Evolutionary conservation across 2,797 vertebrate species (phyloP).

Genomic region (Poecilia gillii): DNA sequence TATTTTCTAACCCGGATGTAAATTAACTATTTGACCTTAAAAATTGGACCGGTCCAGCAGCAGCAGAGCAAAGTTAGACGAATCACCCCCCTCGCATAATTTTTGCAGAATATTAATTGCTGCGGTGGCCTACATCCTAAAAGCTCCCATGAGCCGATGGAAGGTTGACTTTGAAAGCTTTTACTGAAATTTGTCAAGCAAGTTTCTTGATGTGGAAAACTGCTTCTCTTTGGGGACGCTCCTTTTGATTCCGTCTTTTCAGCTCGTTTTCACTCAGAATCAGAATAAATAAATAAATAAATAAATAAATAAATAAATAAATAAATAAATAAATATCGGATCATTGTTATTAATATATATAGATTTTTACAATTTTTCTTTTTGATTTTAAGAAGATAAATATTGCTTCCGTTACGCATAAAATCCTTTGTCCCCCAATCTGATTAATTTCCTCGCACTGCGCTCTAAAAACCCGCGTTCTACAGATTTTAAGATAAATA

Average conservation of each 20-base stretch:
- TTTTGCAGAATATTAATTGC: background rate
- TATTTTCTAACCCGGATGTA: background rate
- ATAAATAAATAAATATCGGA: background rate
- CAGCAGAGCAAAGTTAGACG: background rate
- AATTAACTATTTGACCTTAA: background rate
- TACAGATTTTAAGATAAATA: constrained; percentile 9
- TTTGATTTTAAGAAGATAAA: background rate
- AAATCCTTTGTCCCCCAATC: background rate
- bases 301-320: background rate
- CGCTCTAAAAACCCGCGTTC: background rate
- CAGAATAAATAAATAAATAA: background rate
- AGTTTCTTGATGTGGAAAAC: background rate
- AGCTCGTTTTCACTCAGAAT: background rate
- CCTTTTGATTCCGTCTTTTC: background rate
- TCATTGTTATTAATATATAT: no score
- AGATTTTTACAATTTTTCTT: background rate
- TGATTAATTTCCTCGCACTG: background rate
- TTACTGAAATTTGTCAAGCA: background rate
- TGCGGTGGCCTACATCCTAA: background rate
- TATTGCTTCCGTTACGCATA: constrained; percentile 10
- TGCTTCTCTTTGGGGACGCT: background rate
- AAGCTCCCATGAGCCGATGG: background rate
- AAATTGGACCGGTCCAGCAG: background rate
- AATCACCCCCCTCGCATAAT: background rate
- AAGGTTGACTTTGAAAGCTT: constrained; percentile 3